Conservation (phyloP, 2,113 vertebrate genomes). For the Neodon shergylaensis region DNA sequence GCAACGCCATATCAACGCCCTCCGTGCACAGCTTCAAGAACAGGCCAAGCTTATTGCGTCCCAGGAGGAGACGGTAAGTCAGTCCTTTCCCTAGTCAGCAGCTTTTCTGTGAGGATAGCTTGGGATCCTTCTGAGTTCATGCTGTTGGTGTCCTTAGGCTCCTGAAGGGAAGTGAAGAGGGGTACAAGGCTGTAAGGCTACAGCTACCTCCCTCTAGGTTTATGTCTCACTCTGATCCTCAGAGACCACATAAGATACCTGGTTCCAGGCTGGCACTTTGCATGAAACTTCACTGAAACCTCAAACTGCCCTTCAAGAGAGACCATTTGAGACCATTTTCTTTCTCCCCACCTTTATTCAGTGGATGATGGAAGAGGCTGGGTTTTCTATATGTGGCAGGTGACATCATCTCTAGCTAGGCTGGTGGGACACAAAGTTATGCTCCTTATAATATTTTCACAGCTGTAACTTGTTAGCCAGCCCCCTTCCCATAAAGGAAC, state of each 20-base stretch:
- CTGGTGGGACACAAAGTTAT: background rate
- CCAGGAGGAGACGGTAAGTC: conserved; percentile 82
- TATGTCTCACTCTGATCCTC: background rate
- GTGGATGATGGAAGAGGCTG: background rate
- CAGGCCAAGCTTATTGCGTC: conserved; percentile 75
- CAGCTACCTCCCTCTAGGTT: background rate
- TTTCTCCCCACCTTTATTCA: background rate
- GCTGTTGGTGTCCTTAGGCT: background rate
- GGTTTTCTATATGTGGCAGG: background rate
- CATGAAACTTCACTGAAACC: background rate
- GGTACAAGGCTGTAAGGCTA: no score
- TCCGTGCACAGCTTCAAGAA: conserved; percentile 71
- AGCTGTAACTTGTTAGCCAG: background rate
- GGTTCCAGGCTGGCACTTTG: background rate
- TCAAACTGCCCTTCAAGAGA: background rate
- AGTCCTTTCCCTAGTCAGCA: no score
- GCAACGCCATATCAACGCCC: conserved; percentile 70
- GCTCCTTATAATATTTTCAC: background rate
- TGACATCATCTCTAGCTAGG: background rate
- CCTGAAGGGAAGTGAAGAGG: background rate
- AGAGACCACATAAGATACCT: background rate
- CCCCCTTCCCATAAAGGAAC: background rate
- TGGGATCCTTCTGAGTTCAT: background rate
- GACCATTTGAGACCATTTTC: no score
- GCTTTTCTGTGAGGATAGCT: background rate